Evolutionary conservation across 2,113 vertebrate species (phyloP).

Genomic region (Xenopus tropicalis): UCB_Xtro_10.0 CM004443.2:168823001-168823500

Average conservation of each 20-base stretch:
- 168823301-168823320: no score
- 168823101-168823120: conserved; percentile 56
- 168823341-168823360: no score
- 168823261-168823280: background rate
- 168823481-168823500: no score
- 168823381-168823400: no score
- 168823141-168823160: conserved; percentile 48
- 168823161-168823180: conserved; percentile 30
- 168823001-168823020: conserved; percentile 68
- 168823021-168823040: conserved; percentile 74
- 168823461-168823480: no score
- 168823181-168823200: conserved; percentile 38
- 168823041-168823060: conserved; percentile 66
- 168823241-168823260: conserved; percentile 41
- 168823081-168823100: conserved; percentile 63
- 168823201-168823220: conserved; percentile 40
- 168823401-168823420: no score
- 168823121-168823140: conserved; percentile 48
- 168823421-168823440: no score
- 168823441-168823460: no score
- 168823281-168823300: no score
- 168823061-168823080: conserved; percentile 67
- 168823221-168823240: conserved; percentile 41
- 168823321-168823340: no score
- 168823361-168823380: no score